Conservation (phyloP, 1,140 invertebrate species). For the Drosophila sechellia region DNA sequence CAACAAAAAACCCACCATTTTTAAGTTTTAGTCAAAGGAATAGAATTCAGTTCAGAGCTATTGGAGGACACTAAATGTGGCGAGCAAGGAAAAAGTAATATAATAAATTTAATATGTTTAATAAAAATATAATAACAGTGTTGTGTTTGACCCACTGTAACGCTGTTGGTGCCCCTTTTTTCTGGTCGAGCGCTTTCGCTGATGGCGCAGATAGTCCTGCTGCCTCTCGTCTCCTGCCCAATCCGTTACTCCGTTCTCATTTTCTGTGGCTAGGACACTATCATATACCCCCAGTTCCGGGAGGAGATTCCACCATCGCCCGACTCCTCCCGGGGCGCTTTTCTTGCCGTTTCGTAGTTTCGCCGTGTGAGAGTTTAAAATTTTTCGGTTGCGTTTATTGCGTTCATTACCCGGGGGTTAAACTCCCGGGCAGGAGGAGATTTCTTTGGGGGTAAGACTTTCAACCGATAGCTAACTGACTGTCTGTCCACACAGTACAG, state of each 20-base stretch:
- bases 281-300: constrained; percentile 24
- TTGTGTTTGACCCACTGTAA: constrained; percentile 20
- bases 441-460: constrained; percentile 7
- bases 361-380: constrained; percentile 69
- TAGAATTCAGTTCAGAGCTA: too few species aligned
- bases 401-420: constrained; percentile 66
- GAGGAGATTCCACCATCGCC: constrained; percentile 6
- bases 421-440: not conserved
- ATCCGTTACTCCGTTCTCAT: constrained; percentile 6
- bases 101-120: too few species aligned
- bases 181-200: constrained; percentile 68
- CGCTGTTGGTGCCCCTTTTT: constrained; percentile 52
- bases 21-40: not conserved
- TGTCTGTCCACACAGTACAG: constrained; percentile 19
- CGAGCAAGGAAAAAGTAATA: too few species aligned
- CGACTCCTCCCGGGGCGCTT: constrained; percentile 1
- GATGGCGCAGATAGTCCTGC: constrained; percentile 52
- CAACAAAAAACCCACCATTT: not conserved
- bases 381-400: constrained; percentile 81
- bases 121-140: too few species aligned
- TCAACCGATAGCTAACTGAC: constrained; percentile 66
- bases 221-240: constrained; percentile 9
- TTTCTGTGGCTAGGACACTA: constrained; percentile 31
- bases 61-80: too few species aligned
- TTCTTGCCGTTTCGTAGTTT: constrained; percentile 42